These are phyloP conservation scores for Aphaenogaster rudis DNA, from an alignment of 1,140 invertebrate species.

Conservation along the genomic window DNA sequence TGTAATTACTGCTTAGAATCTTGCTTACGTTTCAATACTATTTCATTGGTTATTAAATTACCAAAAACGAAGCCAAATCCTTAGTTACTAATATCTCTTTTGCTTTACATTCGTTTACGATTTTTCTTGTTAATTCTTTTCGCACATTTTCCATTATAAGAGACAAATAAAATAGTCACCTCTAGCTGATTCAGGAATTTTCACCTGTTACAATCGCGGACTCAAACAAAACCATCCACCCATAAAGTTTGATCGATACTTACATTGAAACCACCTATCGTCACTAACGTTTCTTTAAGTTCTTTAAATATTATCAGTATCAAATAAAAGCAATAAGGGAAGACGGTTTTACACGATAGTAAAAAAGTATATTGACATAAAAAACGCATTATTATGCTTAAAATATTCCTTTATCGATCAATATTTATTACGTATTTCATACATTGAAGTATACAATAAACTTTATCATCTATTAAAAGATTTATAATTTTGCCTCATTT, in stretches of 20 bases:
- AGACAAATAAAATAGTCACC: background rate
- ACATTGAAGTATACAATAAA: background rate
- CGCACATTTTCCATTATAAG: slow-evolving; percentile 76
- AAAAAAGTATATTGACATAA: background rate
- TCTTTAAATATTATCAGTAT: background rate
- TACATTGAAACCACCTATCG: background rate
- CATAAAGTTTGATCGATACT: slow-evolving; percentile 74
- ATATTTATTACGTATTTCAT: slow-evolving; percentile 10
- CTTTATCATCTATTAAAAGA: background rate
- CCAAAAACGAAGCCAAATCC: slow-evolving; percentile 83
- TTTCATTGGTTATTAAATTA: slow-evolving; percentile 67
- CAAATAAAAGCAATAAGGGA: slow-evolving; percentile 4
- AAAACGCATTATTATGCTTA: background rate
- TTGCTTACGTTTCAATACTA: background rate
- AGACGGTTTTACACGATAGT: background rate
- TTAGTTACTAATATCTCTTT: slow-evolving; percentile 72
- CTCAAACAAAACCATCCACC: slow-evolving; percentile 10
- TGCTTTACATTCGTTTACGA: slow-evolving; percentile 76
- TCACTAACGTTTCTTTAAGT: background rate
- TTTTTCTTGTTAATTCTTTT: slow-evolving; percentile 76
- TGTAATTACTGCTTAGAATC: background rate
- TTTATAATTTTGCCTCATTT: background rate
- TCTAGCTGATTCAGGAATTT: slow-evolving; percentile 11
- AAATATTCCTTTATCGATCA: slow-evolving; percentile 29
- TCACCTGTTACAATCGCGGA: slow-evolving; percentile 2